Conservation (phyloP, 2,797 vertebrate species). For the Girardinus metallicus region DNA sequence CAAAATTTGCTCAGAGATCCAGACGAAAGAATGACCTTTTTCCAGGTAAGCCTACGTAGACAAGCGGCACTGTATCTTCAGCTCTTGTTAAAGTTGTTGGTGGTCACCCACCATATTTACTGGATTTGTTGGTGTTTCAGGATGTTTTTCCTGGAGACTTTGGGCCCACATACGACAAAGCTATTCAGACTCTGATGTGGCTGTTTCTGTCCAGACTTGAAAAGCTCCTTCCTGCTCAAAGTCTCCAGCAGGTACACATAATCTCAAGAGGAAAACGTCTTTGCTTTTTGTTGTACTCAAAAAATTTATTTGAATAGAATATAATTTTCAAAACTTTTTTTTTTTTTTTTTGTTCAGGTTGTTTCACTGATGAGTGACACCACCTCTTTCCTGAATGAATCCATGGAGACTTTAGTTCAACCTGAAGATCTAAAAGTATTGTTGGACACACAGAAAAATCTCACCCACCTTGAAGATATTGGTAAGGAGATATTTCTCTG, state of each 20-base stretch:
- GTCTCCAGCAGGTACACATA: constrained; percentile 67
- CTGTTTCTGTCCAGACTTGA: constrained; percentile 85
- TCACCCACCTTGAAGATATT: constrained; percentile 66
- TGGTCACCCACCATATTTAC: neutral
- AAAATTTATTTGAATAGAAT: neutral
- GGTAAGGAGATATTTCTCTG: constrained; percentile 53
- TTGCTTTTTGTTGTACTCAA: neutral
- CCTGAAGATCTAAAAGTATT: constrained; percentile 65
- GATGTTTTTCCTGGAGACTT: constrained; percentile 83
- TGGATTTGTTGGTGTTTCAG: constrained; percentile 54
- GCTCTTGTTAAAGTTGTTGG: neutral
- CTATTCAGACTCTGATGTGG: constrained; percentile 83
- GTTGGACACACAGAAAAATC: constrained; percentile 69
- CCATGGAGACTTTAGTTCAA: constrained; percentile 67
- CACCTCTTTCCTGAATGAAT: constrained; percentile 67
- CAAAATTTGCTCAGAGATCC: constrained; percentile 72
- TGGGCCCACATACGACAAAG: constrained; percentile 81
- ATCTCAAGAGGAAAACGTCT: neutral
- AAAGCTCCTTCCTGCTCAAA: constrained; percentile 75
- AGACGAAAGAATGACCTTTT: constrained; percentile 70
- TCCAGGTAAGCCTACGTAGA: constrained; percentile 53
- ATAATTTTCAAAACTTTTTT: neutral
- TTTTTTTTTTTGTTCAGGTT: constrained; percentile 55
- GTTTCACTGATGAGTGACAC: constrained; percentile 69
- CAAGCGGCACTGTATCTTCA: too few relatives aligned